phyloP scores from a whole-genome alignment of 2,888 invertebrate genomes.

The Habroteleia sp. region DNA sequence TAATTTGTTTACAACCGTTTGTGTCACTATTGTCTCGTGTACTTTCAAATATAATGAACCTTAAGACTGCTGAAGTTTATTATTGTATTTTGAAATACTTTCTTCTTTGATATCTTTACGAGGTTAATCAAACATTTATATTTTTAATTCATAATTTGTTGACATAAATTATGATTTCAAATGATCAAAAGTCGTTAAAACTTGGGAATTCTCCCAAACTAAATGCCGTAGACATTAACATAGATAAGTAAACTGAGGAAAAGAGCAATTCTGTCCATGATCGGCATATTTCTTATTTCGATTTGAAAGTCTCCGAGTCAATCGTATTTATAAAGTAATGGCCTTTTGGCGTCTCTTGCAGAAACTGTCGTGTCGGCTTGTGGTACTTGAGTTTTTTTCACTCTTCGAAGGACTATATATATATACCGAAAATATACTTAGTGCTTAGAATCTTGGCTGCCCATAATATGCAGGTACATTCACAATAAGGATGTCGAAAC shows the following conservation, averaged over 20 bases:
- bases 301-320: constrained; percentile 29
- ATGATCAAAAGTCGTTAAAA: constrained; percentile 1
- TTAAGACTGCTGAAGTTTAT: constrained; percentile 5
- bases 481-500: constrained; percentile 2
- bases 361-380: constrained; percentile 44
- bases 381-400: constrained; percentile 58
- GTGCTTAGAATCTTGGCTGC: constrained; percentile 53
- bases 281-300: constrained; percentile 46
- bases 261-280: constrained; percentile 40
- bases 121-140: too few relatives aligned
- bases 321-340: constrained; percentile 62
- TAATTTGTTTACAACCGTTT: constrained; percentile 22
- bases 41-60: neutral
- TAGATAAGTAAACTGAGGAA: constrained; percentile 42
- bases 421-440: constrained; percentile 51
- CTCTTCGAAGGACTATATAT: constrained; percentile 45
- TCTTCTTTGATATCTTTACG: neutral
- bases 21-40: constrained; percentile 6
- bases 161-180: too few relatives aligned
- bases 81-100: neutral
- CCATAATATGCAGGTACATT: constrained; percentile 16
- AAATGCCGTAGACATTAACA: constrained; percentile 47
- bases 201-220: constrained; percentile 11
- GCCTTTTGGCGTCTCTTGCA: constrained; percentile 60
- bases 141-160: too few relatives aligned